phyloP scores from a whole-genome alignment of 2,888 invertebrate species.

The Orthosia cruda region DNA sequence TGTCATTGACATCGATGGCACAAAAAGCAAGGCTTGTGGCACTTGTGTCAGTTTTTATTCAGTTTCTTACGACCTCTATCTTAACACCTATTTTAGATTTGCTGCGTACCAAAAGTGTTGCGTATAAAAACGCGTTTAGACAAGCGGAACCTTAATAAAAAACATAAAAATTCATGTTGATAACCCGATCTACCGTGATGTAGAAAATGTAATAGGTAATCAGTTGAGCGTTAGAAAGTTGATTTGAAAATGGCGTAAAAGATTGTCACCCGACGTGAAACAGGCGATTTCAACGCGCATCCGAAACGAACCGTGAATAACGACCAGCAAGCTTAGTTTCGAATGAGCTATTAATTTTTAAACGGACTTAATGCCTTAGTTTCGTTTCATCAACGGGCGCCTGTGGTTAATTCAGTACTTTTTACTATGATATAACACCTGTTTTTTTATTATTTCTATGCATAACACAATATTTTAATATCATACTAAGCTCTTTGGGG shows the following conservation, averaged over 20 bases:
- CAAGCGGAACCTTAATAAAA: constrained; percentile 14
- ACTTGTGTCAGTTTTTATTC: constrained; percentile 24
- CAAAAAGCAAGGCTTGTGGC: constrained; percentile 37
- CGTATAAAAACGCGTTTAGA: constrained; percentile 19
- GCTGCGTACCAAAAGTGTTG: constrained; percentile 18
- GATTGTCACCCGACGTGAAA: constrained; percentile 75
- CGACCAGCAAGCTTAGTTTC: constrained; percentile 61
- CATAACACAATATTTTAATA: background rate
- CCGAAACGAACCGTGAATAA: constrained; percentile 71
- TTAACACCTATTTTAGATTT: constrained; percentile 9
- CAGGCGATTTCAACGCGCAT: constrained; percentile 72
- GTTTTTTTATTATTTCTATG: too few species aligned
- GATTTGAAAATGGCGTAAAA: constrained; percentile 73
- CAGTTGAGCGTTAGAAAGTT: constrained; percentile 70
- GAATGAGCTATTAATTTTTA: constrained; percentile 66
- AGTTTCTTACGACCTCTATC: constrained; percentile 16
- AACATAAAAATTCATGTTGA: constrained; percentile 3
- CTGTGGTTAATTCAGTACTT: constrained; percentile 37
- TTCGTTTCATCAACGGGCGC: constrained; percentile 46
- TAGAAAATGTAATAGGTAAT: constrained; percentile 60
- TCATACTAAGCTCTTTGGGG: constrained; percentile 22
- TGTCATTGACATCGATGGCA: constrained; percentile 46
- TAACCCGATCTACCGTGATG: constrained; percentile 32
- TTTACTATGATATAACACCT: constrained; percentile 27
- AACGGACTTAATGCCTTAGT: constrained; percentile 57